Conservation (phyloP, 2,113 vertebrate genomes). For the Phyllostomus discolor region DNA sequence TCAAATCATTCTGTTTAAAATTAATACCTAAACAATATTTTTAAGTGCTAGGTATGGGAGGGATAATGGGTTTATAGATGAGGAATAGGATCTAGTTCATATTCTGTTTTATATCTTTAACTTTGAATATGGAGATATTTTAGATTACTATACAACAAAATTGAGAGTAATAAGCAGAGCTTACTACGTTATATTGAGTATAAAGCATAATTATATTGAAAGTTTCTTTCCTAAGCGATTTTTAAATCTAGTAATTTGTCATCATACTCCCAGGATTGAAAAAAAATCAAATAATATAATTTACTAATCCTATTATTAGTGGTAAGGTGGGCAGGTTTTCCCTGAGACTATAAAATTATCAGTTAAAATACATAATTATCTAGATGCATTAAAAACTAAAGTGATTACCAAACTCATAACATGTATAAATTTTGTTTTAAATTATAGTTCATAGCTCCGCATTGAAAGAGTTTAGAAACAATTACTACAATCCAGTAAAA, state of each 20-base stretch:
- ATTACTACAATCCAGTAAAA: neutral
- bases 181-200: neutral
- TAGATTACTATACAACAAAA: neutral
- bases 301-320: neutral
- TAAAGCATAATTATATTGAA: neutral
- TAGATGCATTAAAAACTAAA: neutral
- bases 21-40: neutral
- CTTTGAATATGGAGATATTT: neutral
- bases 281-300: neutral
- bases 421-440: neutral
- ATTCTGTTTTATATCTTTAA: neutral
- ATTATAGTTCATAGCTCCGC: neutral
- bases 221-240: neutral
- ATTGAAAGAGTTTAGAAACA: neutral
- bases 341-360: neutral
- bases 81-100: neutral
- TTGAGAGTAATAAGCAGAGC: neutral
- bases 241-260: neutral
- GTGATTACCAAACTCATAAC: neutral
- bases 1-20: neutral
- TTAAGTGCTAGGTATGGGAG: neutral
- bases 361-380: neutral
- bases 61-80: neutral
- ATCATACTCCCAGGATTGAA: neutral
- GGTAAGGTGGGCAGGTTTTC: neutral